These are phyloP conservation scores for Gymnocypris eckloni DNA, from an alignment of 2,797 vertebrate genomes.

Conservation along the genomic window DNA sequence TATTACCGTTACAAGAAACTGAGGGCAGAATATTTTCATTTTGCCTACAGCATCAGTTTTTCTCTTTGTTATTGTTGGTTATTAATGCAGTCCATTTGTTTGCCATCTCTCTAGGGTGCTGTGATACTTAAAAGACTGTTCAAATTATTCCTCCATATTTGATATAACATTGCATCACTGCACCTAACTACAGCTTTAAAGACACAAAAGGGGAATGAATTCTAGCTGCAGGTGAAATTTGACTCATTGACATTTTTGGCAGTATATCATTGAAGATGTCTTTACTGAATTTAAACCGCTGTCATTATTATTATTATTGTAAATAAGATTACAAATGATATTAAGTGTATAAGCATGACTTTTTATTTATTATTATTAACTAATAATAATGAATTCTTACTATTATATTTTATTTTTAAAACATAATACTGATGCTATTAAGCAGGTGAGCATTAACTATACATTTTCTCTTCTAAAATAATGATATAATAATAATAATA, in stretches of 20 bases:
- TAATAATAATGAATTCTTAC: neutral
- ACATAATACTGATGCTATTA: neutral
- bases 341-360: neutral
- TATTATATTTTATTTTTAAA: neutral
- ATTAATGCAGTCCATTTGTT: slow-evolving; percentile 49
- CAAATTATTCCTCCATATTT: slow-evolving; percentile 2
- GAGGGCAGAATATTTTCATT: slow-evolving; percentile 9
- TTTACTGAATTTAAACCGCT: neutral
- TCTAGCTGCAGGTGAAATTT: neutral
- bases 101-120: slow-evolving; percentile 18
- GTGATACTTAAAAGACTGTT: slow-evolving; percentile 24
- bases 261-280: neutral
- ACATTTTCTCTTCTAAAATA: neutral
- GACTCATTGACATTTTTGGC: neutral
- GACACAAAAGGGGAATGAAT: neutral
- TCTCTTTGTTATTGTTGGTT: slow-evolving; percentile 33
- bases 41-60: slow-evolving; percentile 38
- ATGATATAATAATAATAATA: neutral
- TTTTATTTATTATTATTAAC: neutral
- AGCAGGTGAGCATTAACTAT: neutral
- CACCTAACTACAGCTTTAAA: neutral
- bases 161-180: slow-evolving; percentile 9
- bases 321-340: neutral
- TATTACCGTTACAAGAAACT: slow-evolving; percentile 17
- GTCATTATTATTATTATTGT: neutral